Base-by-base conservation (phyloP, 2,888 invertebrate genomes). In the Chydorus sphaericus region DNA sequence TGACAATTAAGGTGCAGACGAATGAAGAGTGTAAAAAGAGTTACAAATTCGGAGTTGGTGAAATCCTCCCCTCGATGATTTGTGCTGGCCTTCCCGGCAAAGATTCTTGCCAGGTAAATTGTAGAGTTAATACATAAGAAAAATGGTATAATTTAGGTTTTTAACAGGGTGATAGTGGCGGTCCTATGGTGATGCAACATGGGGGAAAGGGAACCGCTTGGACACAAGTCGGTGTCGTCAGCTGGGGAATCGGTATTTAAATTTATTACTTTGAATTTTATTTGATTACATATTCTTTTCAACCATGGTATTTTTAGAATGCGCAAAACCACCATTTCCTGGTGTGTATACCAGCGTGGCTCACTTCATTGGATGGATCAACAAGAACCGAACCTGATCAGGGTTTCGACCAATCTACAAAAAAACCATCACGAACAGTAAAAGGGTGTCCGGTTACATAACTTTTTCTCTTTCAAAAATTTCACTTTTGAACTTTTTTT, bases 141-240 rank as follows among this genome's bases (percentile, higher is more conserved):
- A 23, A 26, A 1, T 11, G 28, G 14, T 23, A 28, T 14, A 23
- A 23, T 16, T 44, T 26, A 11, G 10, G 16, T 23, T 44, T 69
- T n/a, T n/a, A n/a, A n/a, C n/a, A 89, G 89, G 89, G 89, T 48
- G 89, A 90, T 68, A 88, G 88, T 62, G 90, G 90, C 48, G 90
- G 90, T 5, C 90, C 90, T 0, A 69, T 90, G 64, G 84, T 89
- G 82, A 84, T 89, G 81, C 78, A 88, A 14, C n/a, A n/a, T n/a
- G 81, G 80, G 10, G 2, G 26, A 30, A 54, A 26, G 1, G 31
- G 31, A 16, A 26, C 80, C 80, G 78, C 78, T 58, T 88, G 87
- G 83, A 82, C 79, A 0, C 89, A 89, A 71, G 82, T 86, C 18
- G 90, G 90, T 54, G 80, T 90, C 50, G 90, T 90, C 20, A 88